These are phyloP conservation scores for Drosophila yakuba DNA, from an alignment of 1,140 invertebrate genomes.

Conservation along the genomic window DNA sequence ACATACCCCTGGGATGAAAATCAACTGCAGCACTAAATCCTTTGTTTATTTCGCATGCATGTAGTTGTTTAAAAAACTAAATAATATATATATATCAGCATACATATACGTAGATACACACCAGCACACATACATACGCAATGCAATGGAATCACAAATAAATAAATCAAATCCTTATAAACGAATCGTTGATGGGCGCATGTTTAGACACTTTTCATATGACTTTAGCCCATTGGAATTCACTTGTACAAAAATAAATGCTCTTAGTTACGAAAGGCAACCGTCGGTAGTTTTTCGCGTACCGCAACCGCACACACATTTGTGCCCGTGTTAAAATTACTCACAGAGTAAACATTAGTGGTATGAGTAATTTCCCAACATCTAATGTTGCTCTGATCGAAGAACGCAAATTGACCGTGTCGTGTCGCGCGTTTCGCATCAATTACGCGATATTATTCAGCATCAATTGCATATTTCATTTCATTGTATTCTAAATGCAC, in stretches of 20 bases:
- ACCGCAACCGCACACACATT: constrained; percentile 19
- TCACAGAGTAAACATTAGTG: constrained; percentile 37
- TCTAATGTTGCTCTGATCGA: constrained; percentile 8
- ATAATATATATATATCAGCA: constrained; percentile 36
- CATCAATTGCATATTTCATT: neutral
- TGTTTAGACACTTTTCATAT: neutral
- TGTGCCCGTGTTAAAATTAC: constrained; percentile 25
- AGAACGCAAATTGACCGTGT: neutral
- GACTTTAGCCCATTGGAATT: neutral
- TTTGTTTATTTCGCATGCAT: constrained; percentile 38
- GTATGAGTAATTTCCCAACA: constrained; percentile 27
- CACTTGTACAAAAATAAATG: neutral
- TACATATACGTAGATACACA: constrained; percentile 30
- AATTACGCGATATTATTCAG: neutral
- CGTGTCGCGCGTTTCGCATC: constrained; percentile 2
- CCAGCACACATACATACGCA: constrained; percentile 1
- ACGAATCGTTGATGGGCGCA: neutral
- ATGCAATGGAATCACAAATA: constrained; percentile 3
- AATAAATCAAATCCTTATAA: constrained; percentile 9
- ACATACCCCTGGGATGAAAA: constrained; percentile 11
- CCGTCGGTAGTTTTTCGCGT: constrained; percentile 8
- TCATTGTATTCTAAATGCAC: constrained; percentile 6
- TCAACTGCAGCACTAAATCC: constrained; percentile 19
- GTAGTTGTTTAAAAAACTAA: constrained; percentile 62
- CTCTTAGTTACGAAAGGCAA: neutral